Base-by-base conservation (phyloP, 2,797 vertebrate species). In the Rhadinocentrus ornatus region DNA sequence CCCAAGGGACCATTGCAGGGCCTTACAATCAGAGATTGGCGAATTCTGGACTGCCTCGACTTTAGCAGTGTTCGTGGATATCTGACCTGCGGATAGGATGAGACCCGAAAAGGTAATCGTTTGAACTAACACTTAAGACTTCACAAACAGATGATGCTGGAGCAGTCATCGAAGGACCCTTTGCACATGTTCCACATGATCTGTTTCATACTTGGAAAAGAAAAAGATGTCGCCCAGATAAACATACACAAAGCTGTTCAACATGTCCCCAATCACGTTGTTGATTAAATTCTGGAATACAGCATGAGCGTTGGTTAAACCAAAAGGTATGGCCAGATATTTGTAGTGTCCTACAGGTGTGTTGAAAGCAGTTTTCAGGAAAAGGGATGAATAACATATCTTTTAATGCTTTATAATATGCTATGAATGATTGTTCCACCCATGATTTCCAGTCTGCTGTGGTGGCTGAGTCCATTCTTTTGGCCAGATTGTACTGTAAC, bases 271-370 rank as follows among this genome's bases (percentile, higher is more conserved):
- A 3, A 61, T 15, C 13, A 61, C 8, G 2, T 50, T n/a, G 20
- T 16, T n/a, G 15, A 58, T 6, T 4, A 48, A 11, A 13, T 15
- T 6, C 34, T 46, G 44, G 22, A 61, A 44, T 0, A 44, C 9
- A 27, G 59, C 59, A 5, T 16, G 24, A 6, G 15, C 54, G 7
- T 24, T 67, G 3, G 29, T 58, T 2, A 67, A 22, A 15, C 39
- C 65, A 57, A 67, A 57, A 9, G 39, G 31, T 20, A 66, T 34
- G 0, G 13, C 65, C 53, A 46, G n/a, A 11, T 57, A 46, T 22
- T 66, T 13, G 32, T 24, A 66, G 29, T 66, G 39, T 18, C 39
- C 54, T 4, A 0, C 11, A 15, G 9, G 39, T 13, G n/a, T 29
- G 26, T 61, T 61, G 5, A 61, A 61, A 3, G 22, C 24, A 1